Evolutionary conservation across 2,888 invertebrate genomes (phyloP).

Genomic region (Polydrusus tereticollis): DNA sequence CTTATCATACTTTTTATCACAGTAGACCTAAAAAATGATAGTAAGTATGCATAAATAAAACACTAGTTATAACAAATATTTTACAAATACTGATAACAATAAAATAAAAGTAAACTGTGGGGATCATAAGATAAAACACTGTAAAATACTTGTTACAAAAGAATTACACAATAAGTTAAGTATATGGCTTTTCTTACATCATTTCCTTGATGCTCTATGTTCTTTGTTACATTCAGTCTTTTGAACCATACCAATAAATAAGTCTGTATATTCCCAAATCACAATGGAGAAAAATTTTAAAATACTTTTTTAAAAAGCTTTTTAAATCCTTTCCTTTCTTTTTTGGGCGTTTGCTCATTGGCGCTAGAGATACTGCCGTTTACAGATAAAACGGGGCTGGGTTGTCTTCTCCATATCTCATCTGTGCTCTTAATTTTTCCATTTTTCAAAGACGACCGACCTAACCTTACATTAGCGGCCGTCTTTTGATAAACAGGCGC

Average conservation of each 20-base stretch:
- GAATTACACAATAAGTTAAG: slow-evolving; percentile 1
- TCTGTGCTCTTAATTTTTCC: slow-evolving; percentile 28
- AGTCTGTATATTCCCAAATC: not conserved
- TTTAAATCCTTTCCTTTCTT: slow-evolving; percentile 78
- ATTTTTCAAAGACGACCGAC: slow-evolving; percentile 54
- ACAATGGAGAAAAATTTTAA: slow-evolving; percentile 52
- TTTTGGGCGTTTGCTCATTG: slow-evolving; percentile 64
- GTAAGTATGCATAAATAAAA: slow-evolving; percentile 16
- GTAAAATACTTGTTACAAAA: slow-evolving; percentile 21
- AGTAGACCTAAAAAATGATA: slow-evolving; percentile 22
- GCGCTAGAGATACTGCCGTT: slow-evolving; percentile 32
- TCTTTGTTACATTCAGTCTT: slow-evolving; percentile 24
- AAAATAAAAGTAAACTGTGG: not conserved
- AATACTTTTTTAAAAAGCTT: slow-evolving; percentile 86
- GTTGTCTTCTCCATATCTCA: slow-evolving; percentile 21
- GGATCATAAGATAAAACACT: slow-evolving; percentile 8
- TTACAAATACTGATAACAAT: slow-evolving; percentile 2
- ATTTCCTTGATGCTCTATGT: slow-evolving; percentile 13
- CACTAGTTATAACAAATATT: slow-evolving; percentile 24
- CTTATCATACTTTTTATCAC: slow-evolving; percentile 34
- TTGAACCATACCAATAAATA: not conserved
- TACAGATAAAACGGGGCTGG: slow-evolving; percentile 32
- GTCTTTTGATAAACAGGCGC: slow-evolving; percentile 66
- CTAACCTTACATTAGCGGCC: slow-evolving; percentile 64
- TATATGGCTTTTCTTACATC: slow-evolving; percentile 9